Percentiles rank a stretch among this genome's conserved stretches.
These are phyloP conservation scores for Melanotaenia nigrans DNA, from an alignment of 2,797 vertebrate species.

Conservation along the genomic window DNA sequence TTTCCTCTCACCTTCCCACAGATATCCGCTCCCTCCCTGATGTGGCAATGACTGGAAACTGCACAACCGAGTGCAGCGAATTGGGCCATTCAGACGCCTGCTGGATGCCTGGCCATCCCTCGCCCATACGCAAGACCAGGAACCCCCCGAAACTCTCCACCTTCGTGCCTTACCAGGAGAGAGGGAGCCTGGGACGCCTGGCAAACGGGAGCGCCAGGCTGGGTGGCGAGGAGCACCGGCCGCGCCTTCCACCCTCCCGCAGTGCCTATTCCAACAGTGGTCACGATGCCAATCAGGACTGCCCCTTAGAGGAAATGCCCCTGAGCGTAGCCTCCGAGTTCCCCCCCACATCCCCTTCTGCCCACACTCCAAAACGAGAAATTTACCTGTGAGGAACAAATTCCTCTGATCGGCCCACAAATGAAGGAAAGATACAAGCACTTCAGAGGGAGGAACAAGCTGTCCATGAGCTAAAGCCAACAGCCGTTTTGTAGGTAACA, in stretches of 20 bases:
- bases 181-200: conserved; percentile 97
- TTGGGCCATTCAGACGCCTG: conserved; percentile 98
- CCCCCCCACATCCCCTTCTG: conserved; percentile 91
- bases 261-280: conserved; percentile 99
- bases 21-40: conserved; percentile 98
- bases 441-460: conserved; percentile 79
- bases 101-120: conserved; percentile 99
- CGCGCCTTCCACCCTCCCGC: conserved; percentile 96
- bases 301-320: conserved; percentile 97
- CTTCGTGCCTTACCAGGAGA: conserved; percentile 99
- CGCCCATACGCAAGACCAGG: conserved; percentile 95
- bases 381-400: conserved; percentile 94
- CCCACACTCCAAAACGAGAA: conserved; percentile 96
- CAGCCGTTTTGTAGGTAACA: conserved; percentile 72
- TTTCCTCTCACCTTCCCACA: conserved; percentile 65
- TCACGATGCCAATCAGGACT: conserved; percentile 95
- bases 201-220: conserved; percentile 94
- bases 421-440: conserved; percentile 60
- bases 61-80: conserved; percentile 97
- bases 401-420: conserved; percentile 62
- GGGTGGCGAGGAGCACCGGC: conserved; percentile 91
- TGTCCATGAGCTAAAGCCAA: conserved; percentile 75
- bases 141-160: conserved; percentile 99
- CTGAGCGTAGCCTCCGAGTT: conserved; percentile 97
- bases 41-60: conserved; percentile 99